phyloP scores from a whole-genome alignment of 1,140 invertebrate genomes.

The Babylonia areolata region DNA sequence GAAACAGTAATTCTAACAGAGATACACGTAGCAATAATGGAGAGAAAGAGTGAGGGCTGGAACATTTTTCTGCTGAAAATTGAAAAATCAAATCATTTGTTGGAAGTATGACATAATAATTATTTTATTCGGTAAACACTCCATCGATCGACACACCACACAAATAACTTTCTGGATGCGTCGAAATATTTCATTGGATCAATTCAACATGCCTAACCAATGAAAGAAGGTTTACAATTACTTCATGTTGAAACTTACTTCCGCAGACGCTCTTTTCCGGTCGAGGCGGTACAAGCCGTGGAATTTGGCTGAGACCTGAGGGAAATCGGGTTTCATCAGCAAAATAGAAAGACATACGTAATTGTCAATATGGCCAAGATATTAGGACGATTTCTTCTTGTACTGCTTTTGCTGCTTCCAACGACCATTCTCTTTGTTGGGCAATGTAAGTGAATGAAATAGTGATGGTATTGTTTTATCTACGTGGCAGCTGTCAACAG shows the following conservation, averaged over 20 bases:
- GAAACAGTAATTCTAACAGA: too few relatives aligned
- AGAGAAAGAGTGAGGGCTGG: too few relatives aligned
- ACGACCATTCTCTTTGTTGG: conserved; percentile 20
- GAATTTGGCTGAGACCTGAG: not conserved
- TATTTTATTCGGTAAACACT: too few relatives aligned
- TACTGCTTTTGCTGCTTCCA: conserved; percentile 17
- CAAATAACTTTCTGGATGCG: too few relatives aligned
- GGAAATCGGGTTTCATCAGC: not conserved
- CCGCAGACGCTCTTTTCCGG: not conserved
- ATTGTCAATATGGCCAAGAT: not conserved
- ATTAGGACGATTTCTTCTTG: not conserved
- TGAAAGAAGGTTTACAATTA: not conserved
- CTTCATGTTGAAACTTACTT: not conserved
- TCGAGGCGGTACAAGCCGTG: not conserved
- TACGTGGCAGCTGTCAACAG: conserved; percentile 1
- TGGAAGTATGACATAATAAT: too few relatives aligned
- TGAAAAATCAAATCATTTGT: too few relatives aligned
- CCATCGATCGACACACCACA: too few relatives aligned
- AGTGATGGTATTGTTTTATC: not conserved
- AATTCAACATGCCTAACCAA: not conserved
- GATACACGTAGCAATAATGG: too few relatives aligned
- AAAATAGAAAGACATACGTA: not conserved
- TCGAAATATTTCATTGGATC: too few relatives aligned
- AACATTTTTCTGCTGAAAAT: too few relatives aligned
- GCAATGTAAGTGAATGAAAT: not conserved